Evolutionary conservation across 2,797 vertebrate species (phyloP), one percentile per base, ranked within the genome.

Genomic region (Sebastes goodei): DNA sequence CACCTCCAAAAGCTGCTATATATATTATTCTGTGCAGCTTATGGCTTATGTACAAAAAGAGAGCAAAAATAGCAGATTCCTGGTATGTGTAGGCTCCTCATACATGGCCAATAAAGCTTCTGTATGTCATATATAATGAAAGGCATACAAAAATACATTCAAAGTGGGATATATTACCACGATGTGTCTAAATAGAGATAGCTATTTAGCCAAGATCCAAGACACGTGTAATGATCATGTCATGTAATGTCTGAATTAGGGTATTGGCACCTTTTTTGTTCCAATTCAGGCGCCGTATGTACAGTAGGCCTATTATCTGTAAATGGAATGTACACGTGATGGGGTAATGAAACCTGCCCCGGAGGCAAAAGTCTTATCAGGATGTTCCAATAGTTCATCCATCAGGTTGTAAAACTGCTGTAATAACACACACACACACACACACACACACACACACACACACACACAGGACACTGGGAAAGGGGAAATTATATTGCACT

Each of bases 321-420:
- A 25, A 56, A n/a, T 68, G 14, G 2, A 17, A 27, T 14, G 15
- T 57, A 4, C 33, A 25, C 21, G 32, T 62, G n/a, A 38, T 61
- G 23, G 12, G 23, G 15, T 29, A 17, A 60, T 32, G 32, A 42
- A 59, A 64, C 20, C 15, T 68, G 55, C 4, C 14, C 6, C 0
- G 2, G 2, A 67, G 5, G 12, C 38, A 73, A 49, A 62, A 20
- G 17, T 57, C 78, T 23, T 74, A 74, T 80, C 70, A 78, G 61
- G 10, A 30, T 29, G 65, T 71, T 76, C 38, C 84, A 82, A 73
- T 55, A 68, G 79, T 85, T 59, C 81, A 75, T 52, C 25, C 67
- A 35, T 17, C 55, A 30, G 38, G 78, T 56, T 76, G 59, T 87
- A 79, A 79, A 87, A 60, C 15, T 63, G 25, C 38, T 64, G 53